Evolutionary conservation across 2,797 vertebrate genomes (phyloP).

Genomic region (Labroides dimidiatus): DNA sequence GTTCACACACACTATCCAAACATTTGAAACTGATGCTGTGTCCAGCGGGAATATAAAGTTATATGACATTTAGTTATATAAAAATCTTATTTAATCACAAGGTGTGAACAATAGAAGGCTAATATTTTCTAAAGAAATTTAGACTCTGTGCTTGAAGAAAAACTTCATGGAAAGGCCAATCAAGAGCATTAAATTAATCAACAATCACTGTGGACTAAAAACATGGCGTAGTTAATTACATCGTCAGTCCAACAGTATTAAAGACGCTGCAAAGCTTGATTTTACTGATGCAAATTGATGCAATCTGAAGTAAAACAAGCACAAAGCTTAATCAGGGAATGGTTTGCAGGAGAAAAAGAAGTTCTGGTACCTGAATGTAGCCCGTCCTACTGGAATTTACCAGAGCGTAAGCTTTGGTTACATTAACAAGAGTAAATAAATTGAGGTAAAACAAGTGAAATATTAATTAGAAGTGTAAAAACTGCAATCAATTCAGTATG

Average conservation of each 20-base stretch:
- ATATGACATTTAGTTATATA: too few relatives aligned
- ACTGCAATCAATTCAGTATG: too few relatives aligned
- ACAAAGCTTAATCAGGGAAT: constrained; percentile 19
- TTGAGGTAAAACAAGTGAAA: neutral
- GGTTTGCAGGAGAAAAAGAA: neutral
- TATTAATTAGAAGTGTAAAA: neutral
- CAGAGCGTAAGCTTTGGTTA: too few relatives aligned
- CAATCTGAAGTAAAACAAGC: constrained; percentile 11
- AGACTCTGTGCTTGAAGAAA: constrained; percentile 8
- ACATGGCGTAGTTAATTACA: constrained; percentile 6
- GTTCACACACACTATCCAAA: neutral
- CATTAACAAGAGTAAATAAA: neutral
- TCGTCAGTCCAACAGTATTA: constrained; percentile 23
- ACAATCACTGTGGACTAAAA: constrained; percentile 15
- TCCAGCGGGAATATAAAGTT: constrained; percentile 13
- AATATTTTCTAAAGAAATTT: constrained; percentile 10
- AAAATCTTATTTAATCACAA: too few relatives aligned
- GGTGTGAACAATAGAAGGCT: neutral
- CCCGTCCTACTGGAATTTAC: neutral
- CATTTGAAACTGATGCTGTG: constrained; percentile 1
- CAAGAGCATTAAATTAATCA: constrained; percentile 24
- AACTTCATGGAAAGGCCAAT: neutral
- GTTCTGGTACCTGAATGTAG: neutral
- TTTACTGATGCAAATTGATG: constrained; percentile 37
- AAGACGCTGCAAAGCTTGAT: constrained; percentile 11